Percentiles rank a stretch among this genome's conserved stretches.
phyloP scores from a whole-genome alignment of 1,140 invertebrate genomes.

The Tetragonula clypearis region DNA sequence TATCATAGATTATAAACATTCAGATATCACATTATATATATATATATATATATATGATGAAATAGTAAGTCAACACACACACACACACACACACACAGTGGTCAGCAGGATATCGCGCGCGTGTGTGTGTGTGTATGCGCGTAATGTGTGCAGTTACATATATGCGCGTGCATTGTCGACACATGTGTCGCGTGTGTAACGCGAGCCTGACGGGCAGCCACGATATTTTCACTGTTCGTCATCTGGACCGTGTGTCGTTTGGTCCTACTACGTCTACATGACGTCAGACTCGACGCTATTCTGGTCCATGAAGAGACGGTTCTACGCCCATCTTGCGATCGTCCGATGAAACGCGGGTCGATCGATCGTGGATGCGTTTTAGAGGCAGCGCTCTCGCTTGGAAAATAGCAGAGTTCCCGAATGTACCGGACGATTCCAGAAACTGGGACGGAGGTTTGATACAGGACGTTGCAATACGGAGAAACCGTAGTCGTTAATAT shows the following conservation, averaged over 20 bases:
- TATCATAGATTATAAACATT: no score
- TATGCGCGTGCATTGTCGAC: not conserved
- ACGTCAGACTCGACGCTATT: conserved; percentile 62
- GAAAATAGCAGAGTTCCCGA: not conserved
- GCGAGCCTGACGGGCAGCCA: conserved; percentile 25
- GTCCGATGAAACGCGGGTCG: not conserved
- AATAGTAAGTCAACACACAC: no score
- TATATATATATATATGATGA: no score
- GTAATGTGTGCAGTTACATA: not conserved
- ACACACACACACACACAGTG: no score
- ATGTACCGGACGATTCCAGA: not conserved
- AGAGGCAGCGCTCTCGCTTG: not conserved
- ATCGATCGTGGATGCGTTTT: not conserved
- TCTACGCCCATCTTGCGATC: not conserved
- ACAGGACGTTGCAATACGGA: not conserved
- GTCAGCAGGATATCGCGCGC: no score
- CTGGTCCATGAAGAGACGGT: conserved; percentile 31
- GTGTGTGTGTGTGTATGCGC: not conserved
- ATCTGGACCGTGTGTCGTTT: conserved; percentile 12
- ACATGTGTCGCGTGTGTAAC: not conserved
- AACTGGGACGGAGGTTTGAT: not conserved
- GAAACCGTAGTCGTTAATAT: not conserved
- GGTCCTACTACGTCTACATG: conserved; percentile 45
- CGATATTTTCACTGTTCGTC: conserved; percentile 54
- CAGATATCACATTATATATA: no score